Conservation (phyloP, 2,797 vertebrate genomes). For the Cossypha heuglini region DNA sequence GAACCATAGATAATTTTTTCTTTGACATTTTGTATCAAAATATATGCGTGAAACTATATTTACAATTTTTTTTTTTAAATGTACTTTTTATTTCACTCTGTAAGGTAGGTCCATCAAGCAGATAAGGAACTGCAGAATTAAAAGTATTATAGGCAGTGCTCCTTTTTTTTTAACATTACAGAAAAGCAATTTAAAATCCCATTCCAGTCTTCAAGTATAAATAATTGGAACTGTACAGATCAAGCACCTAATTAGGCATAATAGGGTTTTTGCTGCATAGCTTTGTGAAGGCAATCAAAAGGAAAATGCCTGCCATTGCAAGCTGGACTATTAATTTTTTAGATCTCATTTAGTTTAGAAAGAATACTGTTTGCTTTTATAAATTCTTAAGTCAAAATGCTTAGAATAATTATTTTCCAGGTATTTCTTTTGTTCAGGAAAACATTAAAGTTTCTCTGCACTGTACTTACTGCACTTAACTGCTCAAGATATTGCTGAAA, state of each 20-base stretch:
- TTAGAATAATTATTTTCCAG: background rate
- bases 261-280: background rate
- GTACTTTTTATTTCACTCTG: background rate
- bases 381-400: background rate
- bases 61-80: background rate
- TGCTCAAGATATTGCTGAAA: background rate
- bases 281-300: constrained; percentile 19
- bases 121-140: background rate
- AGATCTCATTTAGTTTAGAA: constrained; percentile 24
- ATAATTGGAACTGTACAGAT: constrained; percentile 27
- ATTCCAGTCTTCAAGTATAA: constrained; percentile 26
- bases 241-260: constrained; percentile 44
- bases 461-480: background rate
- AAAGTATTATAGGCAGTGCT: background rate
- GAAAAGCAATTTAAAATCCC: constrained; percentile 10
- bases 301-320: background rate
- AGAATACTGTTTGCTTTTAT: background rate
- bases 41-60: background rate
- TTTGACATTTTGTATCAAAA: background rate
- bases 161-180: background rate
- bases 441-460: background rate
- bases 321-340: background rate
- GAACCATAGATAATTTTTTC: background rate
- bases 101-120: background rate
- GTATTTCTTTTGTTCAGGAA: background rate